Base-by-base conservation (phyloP, 1,140 invertebrate species). In the Heliothis subflexa region DNA sequence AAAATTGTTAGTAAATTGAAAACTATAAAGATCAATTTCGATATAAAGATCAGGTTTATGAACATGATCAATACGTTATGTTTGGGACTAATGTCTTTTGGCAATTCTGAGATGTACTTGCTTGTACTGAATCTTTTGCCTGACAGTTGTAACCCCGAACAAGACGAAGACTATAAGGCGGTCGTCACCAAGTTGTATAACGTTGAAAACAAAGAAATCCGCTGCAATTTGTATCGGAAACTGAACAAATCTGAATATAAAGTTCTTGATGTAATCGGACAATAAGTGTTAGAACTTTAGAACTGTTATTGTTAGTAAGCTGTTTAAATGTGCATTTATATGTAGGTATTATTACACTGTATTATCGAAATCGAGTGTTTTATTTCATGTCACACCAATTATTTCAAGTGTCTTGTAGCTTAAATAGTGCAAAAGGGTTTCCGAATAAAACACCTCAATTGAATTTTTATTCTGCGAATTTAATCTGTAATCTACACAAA, bases 401-500 rank as follows among this genome's bases (percentile, higher is more conserved):
- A 5, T 40, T 9, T 0, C 4, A 40, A 40, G 5, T 3, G 33
- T 25, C 2, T 25, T 25, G 2, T 25, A 25, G 21, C 21, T 25
- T 25, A 1, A 55, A 55, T 18, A 12, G 18, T 18, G 16, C 16
- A 21, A 18, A 76, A 50, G 49, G 61, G n/a, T 14, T 3, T 21
- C 4, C 18, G 40, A 28, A 55, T 79, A 62, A 78, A 79, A 84
- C 81, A 88, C 68, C 81, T 70, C 12, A 80, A 82, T 13, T 57
- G 4, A 50, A 70, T 45, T 18, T 33, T 77, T 62, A 83, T 86
- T 88, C 89, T 88, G 92, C 90, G 91, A 94, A 94, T 89, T 87
- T 92, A 94, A 91, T 86, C 83, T 91, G 87, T 89, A 90, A 89
- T 88, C 89, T 91, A 92, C 90, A 85, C 77, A 90, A 92, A 91